phyloP scores from a whole-genome alignment of 2,797 vertebrate species.

The Pteropus rufus region DNA sequence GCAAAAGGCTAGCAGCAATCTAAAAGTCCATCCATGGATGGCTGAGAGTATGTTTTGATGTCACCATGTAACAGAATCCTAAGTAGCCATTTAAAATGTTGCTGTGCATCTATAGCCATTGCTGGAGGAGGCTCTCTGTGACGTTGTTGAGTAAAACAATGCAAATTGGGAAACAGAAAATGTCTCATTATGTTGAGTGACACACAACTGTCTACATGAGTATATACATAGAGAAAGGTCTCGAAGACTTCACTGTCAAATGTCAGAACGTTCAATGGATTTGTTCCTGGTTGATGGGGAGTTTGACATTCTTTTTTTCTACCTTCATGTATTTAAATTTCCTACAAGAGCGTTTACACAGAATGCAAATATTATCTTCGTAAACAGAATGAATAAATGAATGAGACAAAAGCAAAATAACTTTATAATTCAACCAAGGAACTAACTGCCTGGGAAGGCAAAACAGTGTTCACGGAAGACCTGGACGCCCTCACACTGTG shows the following conservation, averaged over 20 bases:
- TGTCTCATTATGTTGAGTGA: not conserved
- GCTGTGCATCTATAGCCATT: not conserved
- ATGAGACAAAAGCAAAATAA: not conserved
- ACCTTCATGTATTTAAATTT: not conserved
- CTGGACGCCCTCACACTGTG: accelerated
- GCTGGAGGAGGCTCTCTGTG: not conserved
- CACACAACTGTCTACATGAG: not conserved
- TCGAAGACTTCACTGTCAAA: not conserved
- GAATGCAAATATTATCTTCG: not conserved
- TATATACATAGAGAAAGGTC: not conserved
- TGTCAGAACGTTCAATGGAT: not conserved
- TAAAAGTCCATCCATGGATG: not conserved
- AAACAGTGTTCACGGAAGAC: not conserved
- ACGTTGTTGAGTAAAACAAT: not conserved
- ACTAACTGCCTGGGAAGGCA: not conserved
- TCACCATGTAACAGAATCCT: not conserved
- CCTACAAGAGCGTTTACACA: not conserved
- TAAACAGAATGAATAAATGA: not conserved
- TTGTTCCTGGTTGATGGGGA: not conserved
- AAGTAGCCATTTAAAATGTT: not conserved
- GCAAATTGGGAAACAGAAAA: not conserved
- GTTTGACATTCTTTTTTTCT: not conserved
- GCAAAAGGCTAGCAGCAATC: not conserved
- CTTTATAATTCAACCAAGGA: not conserved
- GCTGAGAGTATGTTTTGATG: not conserved